Percentiles rank a stretch among this genome's conserved stretches.
These are phyloP conservation scores for Pantala flavescens DNA, from an alignment of 1,140 invertebrate species.

Conservation along the genomic window DNA sequence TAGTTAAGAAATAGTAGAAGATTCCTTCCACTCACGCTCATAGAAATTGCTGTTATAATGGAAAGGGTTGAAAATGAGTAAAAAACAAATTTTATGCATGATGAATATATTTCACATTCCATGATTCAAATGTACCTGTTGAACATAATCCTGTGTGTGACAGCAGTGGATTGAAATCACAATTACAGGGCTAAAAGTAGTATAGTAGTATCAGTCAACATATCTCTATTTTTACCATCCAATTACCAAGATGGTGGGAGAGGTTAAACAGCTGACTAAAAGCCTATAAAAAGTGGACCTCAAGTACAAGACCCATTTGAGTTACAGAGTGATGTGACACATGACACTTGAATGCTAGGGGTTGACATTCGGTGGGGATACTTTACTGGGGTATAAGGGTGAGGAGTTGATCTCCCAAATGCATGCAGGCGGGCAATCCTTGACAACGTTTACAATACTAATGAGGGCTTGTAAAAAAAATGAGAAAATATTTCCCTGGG, in stretches of 20 bases:
- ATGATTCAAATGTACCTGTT: conserved; percentile 7
- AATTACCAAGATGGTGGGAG: neutral
- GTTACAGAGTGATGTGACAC: conserved; percentile 5
- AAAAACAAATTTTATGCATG: neutral
- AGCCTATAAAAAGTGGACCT: neutral
- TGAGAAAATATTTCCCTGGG: conserved; percentile 9
- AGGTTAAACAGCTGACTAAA: conserved; percentile 1
- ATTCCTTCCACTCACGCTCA: too few species aligned
- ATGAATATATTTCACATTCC: conserved; percentile 10
- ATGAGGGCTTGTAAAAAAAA: neutral
- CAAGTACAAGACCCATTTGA: neutral
- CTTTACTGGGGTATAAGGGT: neutral
- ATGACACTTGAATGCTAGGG: neutral
- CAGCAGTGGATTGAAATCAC: neutral
- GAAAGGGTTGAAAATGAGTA: neutral
- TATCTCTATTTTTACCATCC: neutral
- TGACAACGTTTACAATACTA: neutral
- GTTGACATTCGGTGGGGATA: neutral
- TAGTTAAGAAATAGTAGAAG: too few species aligned
- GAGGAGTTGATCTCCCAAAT: neutral
- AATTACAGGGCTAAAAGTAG: conserved; percentile 1
- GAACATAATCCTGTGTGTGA: conserved; percentile 1
- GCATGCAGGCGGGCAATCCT: neutral
- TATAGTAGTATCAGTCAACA: conserved; percentile 6
- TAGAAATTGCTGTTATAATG: too few species aligned